phyloP scores from a whole-genome alignment of 1,140 invertebrate species.

The Drosophila repleta region DNA sequence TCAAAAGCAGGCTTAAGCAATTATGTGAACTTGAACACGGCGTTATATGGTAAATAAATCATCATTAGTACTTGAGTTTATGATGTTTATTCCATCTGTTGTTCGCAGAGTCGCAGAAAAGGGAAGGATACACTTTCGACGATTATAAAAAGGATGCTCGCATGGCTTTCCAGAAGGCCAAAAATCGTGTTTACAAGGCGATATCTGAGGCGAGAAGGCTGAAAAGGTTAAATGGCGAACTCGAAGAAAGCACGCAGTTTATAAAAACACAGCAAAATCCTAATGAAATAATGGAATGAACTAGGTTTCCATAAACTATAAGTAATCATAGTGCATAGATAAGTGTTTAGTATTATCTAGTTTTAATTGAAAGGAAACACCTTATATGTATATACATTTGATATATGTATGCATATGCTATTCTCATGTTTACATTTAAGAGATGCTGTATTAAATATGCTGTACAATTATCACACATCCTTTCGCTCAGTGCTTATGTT shows the following conservation, averaged over 20 bases:
- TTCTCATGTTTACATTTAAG: background rate
- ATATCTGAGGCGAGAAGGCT: slow-evolving; percentile 6
- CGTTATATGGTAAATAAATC: slow-evolving; percentile 35
- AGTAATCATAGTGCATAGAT: background rate
- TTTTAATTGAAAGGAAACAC: background rate
- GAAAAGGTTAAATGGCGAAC: slow-evolving; percentile 7
- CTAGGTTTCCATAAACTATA: background rate
- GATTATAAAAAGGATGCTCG: slow-evolving; percentile 35
- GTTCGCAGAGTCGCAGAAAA: slow-evolving; percentile 32
- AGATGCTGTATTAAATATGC: background rate
- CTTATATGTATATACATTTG: slow-evolving; percentile 3
- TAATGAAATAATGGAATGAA: slow-evolving; percentile 7
- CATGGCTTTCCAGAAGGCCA: slow-evolving; percentile 30
- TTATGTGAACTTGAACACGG: slow-evolving; percentile 32
- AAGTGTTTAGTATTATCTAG: slow-evolving; percentile 4
- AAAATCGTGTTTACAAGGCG: slow-evolving; percentile 40
- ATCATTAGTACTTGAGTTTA: background rate
- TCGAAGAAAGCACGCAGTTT: background rate
- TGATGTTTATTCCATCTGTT: background rate
- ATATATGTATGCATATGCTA: background rate
- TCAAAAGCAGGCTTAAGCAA: slow-evolving; percentile 27
- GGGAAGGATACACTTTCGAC: slow-evolving; percentile 26
- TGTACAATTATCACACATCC: background rate
- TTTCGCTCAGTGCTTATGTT: slow-evolving; percentile 1
- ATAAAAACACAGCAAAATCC: background rate